Percentiles rank a stretch among this genome's conserved stretches.
Conservation (phyloP, 2,113 vertebrate species). For the Silurus glanis region DNA sequence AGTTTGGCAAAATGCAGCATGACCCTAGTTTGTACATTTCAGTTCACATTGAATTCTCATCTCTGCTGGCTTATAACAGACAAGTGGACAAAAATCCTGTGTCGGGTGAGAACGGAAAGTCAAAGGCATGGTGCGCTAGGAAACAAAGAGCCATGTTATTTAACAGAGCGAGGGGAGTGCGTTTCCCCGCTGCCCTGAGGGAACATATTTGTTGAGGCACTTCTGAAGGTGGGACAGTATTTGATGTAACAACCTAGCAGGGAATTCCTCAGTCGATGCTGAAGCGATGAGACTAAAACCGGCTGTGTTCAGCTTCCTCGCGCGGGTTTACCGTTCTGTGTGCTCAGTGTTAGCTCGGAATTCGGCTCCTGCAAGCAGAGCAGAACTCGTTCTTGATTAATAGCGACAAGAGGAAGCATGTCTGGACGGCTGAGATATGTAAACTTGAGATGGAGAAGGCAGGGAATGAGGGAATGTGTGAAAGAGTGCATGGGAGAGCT, state of each 20-base stretch:
- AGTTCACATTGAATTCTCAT: neutral
- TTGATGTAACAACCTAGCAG: constrained; percentile 82
- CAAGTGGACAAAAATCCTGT: constrained; percentile 6
- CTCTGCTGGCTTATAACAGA: constrained; percentile 4
- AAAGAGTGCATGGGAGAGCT: constrained; percentile 47
- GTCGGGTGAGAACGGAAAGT: constrained; percentile 6
- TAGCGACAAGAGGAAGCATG: constrained; percentile 34
- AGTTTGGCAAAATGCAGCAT: neutral
- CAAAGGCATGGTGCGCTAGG: neutral
- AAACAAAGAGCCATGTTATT: constrained; percentile 48
- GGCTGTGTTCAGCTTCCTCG: constrained; percentile 46
- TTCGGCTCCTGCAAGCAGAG: constrained; percentile 44
- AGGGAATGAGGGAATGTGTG: constrained; percentile 30
- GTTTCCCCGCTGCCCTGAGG: constrained; percentile 52
- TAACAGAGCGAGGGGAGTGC: constrained; percentile 26
- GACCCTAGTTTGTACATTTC: constrained; percentile 1
- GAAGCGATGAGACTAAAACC: constrained; percentile 68
- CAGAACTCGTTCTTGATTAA: constrained; percentile 40
- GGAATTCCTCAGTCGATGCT: constrained; percentile 77
- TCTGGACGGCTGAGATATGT: constrained; percentile 55
- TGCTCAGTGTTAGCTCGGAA: constrained; percentile 54
- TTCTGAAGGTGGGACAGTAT: constrained; percentile 72
- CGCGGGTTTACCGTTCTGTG: constrained; percentile 18
- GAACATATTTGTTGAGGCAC: constrained; percentile 67
- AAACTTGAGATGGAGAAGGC: constrained; percentile 46